Evolutionary conservation across 2,888 invertebrate species (phyloP).

Genomic region (Napeogenes inachia): DNA sequence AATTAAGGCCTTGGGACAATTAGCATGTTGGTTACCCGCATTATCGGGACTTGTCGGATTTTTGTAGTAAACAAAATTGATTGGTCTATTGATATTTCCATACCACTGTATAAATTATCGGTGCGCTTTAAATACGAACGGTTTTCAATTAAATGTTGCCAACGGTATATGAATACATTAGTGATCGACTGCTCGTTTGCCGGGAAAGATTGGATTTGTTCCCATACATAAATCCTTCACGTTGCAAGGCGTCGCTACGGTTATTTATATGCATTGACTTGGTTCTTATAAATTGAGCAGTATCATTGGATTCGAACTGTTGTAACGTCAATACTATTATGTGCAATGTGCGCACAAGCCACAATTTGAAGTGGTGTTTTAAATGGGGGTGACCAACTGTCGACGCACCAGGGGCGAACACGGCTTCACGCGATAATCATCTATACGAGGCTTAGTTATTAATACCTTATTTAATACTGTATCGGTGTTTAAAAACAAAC

Average conservation of each 20-base stretch:
- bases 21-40: not conserved
- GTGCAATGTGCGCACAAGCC: slow-evolving; percentile 70
- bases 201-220: not conserved
- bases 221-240: not conserved
- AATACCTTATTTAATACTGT: slow-evolving; percentile 68
- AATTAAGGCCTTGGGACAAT: not conserved
- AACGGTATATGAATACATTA: not conserved
- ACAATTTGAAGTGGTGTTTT: slow-evolving; percentile 74
- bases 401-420: slow-evolving; percentile 67
- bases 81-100: not conserved
- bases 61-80: not conserved
- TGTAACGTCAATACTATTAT: slow-evolving; percentile 59
- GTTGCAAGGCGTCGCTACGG: not conserved
- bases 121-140: not conserved
- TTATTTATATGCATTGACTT: not conserved
- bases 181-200: no score
- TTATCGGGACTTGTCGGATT: not conserved
- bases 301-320: slow-evolving; percentile 46
- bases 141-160: slow-evolving; percentile 1
- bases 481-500: slow-evolving; percentile 25
- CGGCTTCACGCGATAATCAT: slow-evolving; percentile 74
- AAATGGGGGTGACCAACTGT: slow-evolving; percentile 76
- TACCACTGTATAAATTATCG: no score
- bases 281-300: slow-evolving; percentile 1
- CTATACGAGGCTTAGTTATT: slow-evolving; percentile 70